Base-by-base conservation (phyloP, 2,888 invertebrate genomes). In the Uloborus plumipes region DNA sequence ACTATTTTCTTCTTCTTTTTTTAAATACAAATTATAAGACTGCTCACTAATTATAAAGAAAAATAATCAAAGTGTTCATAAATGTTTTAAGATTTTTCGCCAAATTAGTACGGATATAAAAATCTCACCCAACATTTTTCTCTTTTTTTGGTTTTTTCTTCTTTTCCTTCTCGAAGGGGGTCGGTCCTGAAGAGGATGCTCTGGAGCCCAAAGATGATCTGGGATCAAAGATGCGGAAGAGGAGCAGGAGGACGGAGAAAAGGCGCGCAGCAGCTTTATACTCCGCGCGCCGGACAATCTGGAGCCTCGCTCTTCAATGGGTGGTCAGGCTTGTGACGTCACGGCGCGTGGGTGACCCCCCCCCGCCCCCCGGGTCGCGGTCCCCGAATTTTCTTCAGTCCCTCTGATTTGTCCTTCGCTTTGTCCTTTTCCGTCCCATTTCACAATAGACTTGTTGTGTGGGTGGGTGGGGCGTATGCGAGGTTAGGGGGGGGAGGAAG, bases 241-340 rank as follows among this genome's bases (percentile, higher is more conserved):
- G 20, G 39, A 39, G 31, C 39, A 53, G 65, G 66, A 62, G 61
- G 39, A 49, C n/a, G 9, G 39, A 39, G 39, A 39, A 39, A n/a
- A 39, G 39, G 9, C 58, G 59, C 18, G 18, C 22, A 55, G 67
- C 59, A 53, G 62, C 67, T 80, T 80, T 73, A 80, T 80, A 80
- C 79, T 69, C 77, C 77, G 62, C 79, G 73, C 79, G 73, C 67
- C 79, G 79, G 79, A 80, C 79, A 67, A 55, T 73, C 79, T 67
- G 79, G 79, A 66, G 73, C 79, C 79, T 39, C 53, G 6, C 16
- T 66, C 65, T 67, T 79, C 72, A 72, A 65, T 79, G 78, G 78
- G 78, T 72, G 78, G 78, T 72, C 78, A 80, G 67, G 79, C 31
- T 62, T 7, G 55, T 80, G 79, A 80, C 79, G 79, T 80, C 79